Conservation (phyloP, 2,888 invertebrate genomes). For the Agrochola lychnidis region DNA sequence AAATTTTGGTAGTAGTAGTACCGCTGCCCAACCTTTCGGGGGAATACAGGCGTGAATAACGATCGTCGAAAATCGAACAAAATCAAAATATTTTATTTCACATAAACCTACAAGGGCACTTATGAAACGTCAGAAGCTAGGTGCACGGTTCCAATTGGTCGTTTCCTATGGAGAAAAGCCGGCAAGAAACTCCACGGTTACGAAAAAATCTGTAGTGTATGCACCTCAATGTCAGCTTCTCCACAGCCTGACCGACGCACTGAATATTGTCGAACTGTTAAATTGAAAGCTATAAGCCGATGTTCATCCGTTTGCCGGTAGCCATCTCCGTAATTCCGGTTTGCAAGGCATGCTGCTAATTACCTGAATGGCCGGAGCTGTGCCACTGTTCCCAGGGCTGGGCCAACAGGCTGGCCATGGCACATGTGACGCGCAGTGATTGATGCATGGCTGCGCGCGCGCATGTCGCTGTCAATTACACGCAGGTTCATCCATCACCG, state of each 20-base stretch:
- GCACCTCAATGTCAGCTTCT: not conserved
- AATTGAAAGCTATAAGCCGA: not conserved
- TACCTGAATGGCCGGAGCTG: conserved; percentile 38
- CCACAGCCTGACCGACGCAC: not conserved
- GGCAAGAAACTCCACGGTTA: too few relatives aligned
- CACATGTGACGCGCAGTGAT: conserved; percentile 53
- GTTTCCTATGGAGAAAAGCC: too few relatives aligned
- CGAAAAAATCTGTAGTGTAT: too few relatives aligned
- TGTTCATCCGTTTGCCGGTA: not conserved
- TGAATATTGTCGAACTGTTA: not conserved
- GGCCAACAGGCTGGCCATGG: conserved; percentile 4
- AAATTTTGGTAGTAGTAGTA: too few relatives aligned
- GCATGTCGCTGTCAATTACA: conserved; percentile 77
- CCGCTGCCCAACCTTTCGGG: too few relatives aligned
- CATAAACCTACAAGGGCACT: too few relatives aligned
- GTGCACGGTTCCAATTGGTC: too few relatives aligned
- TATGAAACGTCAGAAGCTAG: too few relatives aligned
- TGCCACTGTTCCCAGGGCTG: conserved; percentile 38
- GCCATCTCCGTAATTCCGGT: conserved; percentile 2
- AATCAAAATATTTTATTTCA: too few relatives aligned
- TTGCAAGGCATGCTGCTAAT: conserved; percentile 42
- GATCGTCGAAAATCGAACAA: too few relatives aligned
- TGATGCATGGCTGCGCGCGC: conserved; percentile 65
- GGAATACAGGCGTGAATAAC: too few relatives aligned
- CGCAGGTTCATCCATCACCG: conserved; percentile 75